Conservation (phyloP, 2,113 vertebrate genomes). For the Climacteris rufus region DNA sequence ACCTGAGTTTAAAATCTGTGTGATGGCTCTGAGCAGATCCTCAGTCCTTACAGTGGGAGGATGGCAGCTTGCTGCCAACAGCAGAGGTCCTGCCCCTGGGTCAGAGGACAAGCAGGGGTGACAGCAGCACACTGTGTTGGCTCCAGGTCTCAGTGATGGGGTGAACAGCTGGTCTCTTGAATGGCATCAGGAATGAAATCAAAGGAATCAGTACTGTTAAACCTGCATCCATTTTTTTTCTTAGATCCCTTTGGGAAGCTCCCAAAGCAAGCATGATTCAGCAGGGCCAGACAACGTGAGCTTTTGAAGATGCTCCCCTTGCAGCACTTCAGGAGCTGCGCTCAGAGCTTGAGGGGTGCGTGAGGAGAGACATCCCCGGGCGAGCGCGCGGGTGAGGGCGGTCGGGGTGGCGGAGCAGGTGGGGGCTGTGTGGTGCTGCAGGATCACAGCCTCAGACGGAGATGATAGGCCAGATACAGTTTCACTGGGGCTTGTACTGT, state of each 20-base stretch:
- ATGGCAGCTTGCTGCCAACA: background rate
- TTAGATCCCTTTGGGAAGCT: background rate
- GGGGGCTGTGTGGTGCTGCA: rapidly evolving
- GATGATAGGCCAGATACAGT: background rate
- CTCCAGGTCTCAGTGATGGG: background rate
- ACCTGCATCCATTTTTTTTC: background rate
- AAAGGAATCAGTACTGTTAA: background rate
- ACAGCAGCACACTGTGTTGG: background rate
- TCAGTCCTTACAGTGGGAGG: background rate
- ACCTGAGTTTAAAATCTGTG: background rate
- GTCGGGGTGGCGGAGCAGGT: background rate
- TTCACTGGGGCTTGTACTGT: background rate
- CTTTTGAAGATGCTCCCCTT: background rate
- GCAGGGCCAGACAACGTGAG: too few species aligned
- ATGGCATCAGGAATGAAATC: background rate
- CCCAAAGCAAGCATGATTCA: rapidly evolving
- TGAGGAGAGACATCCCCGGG: background rate
- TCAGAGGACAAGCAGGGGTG: background rate
- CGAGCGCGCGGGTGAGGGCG: rapidly evolving
- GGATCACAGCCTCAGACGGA: background rate
- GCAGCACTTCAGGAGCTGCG: rapidly evolving
- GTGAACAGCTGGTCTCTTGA: background rate
- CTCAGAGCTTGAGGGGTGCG: background rate
- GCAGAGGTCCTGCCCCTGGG: background rate
- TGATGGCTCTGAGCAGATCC: background rate